Evolutionary conservation across 1,140 invertebrate genomes (phyloP).

Genomic region (Diuraphis noxia): DNA sequence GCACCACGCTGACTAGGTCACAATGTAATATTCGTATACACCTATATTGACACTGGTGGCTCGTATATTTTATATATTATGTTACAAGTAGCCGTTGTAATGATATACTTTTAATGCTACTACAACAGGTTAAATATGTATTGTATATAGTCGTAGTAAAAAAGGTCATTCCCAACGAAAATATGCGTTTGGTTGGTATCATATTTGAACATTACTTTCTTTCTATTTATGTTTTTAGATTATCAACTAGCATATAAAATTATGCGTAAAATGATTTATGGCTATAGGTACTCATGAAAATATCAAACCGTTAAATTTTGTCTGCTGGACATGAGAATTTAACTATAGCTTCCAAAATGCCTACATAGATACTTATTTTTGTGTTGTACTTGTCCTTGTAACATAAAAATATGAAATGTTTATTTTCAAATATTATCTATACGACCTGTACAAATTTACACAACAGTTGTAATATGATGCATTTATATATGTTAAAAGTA

Average conservation of each 20-base stretch:
- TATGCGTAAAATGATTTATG: not conserved
- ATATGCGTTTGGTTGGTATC: not conserved
- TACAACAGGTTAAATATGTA: not conserved
- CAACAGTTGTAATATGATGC: not conserved
- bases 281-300: not conserved
- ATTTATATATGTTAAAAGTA: conserved; percentile 16
- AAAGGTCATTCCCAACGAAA: not conserved
- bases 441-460: not conserved
- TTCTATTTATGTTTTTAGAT: not conserved
- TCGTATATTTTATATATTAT: not conserved
- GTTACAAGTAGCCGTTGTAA: not conserved
- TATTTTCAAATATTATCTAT: conserved; percentile 5
- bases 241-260: not conserved
- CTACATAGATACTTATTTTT: not conserved
- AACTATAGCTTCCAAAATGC: not conserved
- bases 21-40: not conserved
- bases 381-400: conserved; percentile 16
- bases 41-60: not conserved
- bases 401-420: conserved; percentile 14
- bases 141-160: not conserved
- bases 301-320: not conserved
- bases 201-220: not conserved
- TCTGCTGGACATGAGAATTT: not conserved
- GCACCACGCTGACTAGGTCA: not conserved
- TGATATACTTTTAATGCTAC: not conserved